Percentiles rank a stretch among this genome's conserved stretches.
Evolutionary conservation across 92 coral and sea anemone genomes (phyloP).

Genomic region (Paragorgia papillata): DNA sequence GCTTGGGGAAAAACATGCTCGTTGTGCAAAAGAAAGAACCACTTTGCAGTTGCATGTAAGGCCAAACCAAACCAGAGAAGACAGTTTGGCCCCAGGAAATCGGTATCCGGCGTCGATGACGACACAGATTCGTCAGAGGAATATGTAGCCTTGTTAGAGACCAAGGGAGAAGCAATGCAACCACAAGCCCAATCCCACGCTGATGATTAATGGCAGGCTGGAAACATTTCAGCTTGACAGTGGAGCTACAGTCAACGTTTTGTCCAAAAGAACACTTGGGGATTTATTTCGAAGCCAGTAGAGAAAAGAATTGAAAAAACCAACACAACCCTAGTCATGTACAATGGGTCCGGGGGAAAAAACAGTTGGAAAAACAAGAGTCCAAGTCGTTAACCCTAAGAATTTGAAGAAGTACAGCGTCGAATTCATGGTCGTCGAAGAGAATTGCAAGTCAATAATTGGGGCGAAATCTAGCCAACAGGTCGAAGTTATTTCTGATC

Average conservation of each 20-base stretch:
- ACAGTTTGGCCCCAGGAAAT: too few relatives aligned
- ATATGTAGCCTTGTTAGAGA: too few relatives aligned
- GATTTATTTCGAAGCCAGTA: constrained; percentile 24
- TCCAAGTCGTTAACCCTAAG: constrained; percentile 31
- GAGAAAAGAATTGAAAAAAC: neutral
- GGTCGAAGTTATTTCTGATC: constrained; percentile 44
- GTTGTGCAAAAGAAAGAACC: constrained; percentile 27
- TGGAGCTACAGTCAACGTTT: constrained; percentile 55
- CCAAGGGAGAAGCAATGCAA: neutral
- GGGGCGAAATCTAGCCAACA: constrained; percentile 38
- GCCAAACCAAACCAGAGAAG: too few relatives aligned
- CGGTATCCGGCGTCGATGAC: too few relatives aligned
- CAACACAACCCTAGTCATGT: constrained; percentile 27
- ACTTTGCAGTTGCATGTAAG: too few relatives aligned
- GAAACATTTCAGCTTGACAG: constrained; percentile 43
- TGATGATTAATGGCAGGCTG: constrained; percentile 13
- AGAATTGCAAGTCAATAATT: constrained; percentile 5
- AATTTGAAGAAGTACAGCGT: constrained; percentile 35
- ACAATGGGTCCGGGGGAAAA: constrained; percentile 1
- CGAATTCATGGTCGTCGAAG: constrained; percentile 14
- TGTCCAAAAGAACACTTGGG: constrained; percentile 28
- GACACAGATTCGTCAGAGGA: too few relatives aligned
- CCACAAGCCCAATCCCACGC: constrained; percentile 30
- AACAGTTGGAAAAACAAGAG: constrained; percentile 25
- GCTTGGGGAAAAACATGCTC: constrained; percentile 51